phyloP scores from a whole-genome alignment of 2,113 vertebrate genomes.

The Isichthys henryi region DNA sequence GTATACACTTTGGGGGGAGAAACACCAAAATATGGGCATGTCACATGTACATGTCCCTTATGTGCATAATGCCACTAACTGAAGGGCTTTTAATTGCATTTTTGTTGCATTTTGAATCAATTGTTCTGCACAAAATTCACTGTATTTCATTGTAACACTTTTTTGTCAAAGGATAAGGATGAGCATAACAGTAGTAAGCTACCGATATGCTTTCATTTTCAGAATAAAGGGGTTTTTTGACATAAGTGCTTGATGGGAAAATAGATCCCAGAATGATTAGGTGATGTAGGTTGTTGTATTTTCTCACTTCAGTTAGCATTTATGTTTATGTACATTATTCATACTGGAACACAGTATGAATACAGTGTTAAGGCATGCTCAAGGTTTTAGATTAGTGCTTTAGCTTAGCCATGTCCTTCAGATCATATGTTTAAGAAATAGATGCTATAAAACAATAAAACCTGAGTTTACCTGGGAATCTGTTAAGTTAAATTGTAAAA shows the following conservation, averaged over 20 bases:
- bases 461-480: background rate
- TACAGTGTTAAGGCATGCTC: background rate
- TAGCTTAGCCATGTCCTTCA: background rate
- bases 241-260: background rate
- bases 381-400: background rate
- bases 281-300: background rate
- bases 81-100: background rate
- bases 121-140: background rate
- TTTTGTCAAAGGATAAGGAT: background rate
- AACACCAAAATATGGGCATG: background rate
- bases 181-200: background rate
- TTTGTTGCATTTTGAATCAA: background rate
- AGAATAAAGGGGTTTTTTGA: background rate
- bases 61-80: background rate
- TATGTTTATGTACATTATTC: background rate
- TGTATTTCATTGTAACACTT: background rate
- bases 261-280: background rate
- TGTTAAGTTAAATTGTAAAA: background rate
- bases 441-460: background rate
- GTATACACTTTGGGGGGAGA: background rate
- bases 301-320: background rate
- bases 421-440: background rate
- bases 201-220: background rate
- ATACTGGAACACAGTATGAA: background rate
- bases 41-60: background rate